Base-by-base conservation (phyloP, 2,888 invertebrate species). In the Metopia argyrocephala region DNA sequence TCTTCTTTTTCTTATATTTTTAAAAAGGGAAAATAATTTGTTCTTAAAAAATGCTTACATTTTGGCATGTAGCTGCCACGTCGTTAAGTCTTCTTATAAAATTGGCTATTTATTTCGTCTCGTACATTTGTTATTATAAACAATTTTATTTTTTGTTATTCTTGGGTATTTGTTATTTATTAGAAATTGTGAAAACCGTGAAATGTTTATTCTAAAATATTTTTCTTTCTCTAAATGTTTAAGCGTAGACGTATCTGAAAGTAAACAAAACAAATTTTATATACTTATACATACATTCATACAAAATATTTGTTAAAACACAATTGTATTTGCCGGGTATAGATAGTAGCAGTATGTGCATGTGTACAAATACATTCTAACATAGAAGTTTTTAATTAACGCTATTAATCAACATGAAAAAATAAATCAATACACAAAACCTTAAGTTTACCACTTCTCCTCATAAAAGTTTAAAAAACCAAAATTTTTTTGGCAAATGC, bases 181-280 rank as follows among this genome's bases (percentile, higher is more conserved):
- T 28, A 23, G 12, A 46, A 46, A 20, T 46, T 57, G 15, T 59
- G 65, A 69, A 76, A 54, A 69, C 28, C 27, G 9, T 68, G 61
- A 61, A 75, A 54, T 75, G 75, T 75, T 75, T 75, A 61, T 65
- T 65, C 48, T 1, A 56, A 56, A 68, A 56, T 45, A n/a, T n/a
- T n/a, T n/a, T n/a, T n/a, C 27, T 45, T 20, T 56, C 38, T 38
- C n/a, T 9, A 31, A 46, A 28, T 28, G 9, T 57, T 57, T 31
- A 57, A 7, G 28, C 28, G 25, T 45, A 46, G 52, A 62, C 71
- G 50, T 71, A 62, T 21, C 18, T 27, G 20, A 27, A 52, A 52
- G 12, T 1, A 18, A 52, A 52, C 31, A 52, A 62, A 21, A 50
- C 15, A 28, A 23, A 31, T 7, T 38, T 21, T 15, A 45, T 27